Evolutionary conservation across 2,797 vertebrate species (phyloP).

Genomic region (Aldrovandia affinis): DNA sequence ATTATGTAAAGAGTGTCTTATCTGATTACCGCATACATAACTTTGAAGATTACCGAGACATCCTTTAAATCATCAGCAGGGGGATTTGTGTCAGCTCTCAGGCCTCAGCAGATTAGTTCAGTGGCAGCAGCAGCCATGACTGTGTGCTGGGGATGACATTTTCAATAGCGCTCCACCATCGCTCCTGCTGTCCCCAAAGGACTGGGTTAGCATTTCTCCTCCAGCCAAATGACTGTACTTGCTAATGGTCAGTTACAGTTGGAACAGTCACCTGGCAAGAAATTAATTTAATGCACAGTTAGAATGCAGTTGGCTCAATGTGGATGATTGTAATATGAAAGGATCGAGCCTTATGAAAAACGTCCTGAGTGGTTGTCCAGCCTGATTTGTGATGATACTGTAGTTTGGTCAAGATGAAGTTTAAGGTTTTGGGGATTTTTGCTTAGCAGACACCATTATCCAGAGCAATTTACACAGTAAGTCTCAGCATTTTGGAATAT

Average conservation of each 20-base stretch:
- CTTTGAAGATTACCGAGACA: slow-evolving; percentile 70
- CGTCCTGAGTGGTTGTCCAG: no score
- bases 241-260: slow-evolving; percentile 39
- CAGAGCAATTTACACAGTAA: no score
- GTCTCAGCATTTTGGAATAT: no score
- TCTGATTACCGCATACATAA: slow-evolving; percentile 38
- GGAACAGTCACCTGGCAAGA: slow-evolving; percentile 31
- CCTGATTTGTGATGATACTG: no score
- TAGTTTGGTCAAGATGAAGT: no score
- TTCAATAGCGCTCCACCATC: slow-evolving; percentile 38
- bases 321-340: slow-evolving; percentile 23
- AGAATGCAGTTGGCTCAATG: slow-evolving; percentile 22
- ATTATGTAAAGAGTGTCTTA: slow-evolving; percentile 42
- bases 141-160: slow-evolving; percentile 34
- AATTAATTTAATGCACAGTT: slow-evolving; percentile 46
- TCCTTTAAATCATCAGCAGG: slow-evolving; percentile 77
- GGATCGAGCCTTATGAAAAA: neutral
- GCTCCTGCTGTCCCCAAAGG: slow-evolving; percentile 48
- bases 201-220: slow-evolving; percentile 25
- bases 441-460: no score
- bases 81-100: slow-evolving; percentile 75
- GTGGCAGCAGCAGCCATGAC: slow-evolving; percentile 28
- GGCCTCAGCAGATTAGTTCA: slow-evolving; percentile 73
- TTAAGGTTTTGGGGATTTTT: no score
- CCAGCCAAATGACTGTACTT: slow-evolving; percentile 22